Conservation (phyloP, 2,113 vertebrate genomes). For the Caranx ignobilis region DNA sequence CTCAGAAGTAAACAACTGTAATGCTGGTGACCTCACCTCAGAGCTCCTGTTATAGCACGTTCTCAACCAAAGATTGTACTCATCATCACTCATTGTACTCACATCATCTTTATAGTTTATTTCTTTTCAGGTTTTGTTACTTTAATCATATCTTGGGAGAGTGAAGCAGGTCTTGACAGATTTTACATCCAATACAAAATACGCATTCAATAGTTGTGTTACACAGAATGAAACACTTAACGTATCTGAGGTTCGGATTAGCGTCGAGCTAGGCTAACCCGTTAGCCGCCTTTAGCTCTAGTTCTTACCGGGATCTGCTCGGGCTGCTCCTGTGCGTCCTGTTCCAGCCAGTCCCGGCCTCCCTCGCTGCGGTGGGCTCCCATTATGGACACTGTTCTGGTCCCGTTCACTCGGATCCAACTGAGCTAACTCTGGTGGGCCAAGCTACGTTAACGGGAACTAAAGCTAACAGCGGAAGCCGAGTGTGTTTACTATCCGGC, state of each 20-base stretch:
- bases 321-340: slow-evolving; percentile 72
- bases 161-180: too few species aligned
- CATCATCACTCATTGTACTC: too few species aligned
- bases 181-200: too few species aligned
- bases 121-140: too few species aligned
- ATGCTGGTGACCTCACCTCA: too few species aligned
- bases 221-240: not conserved
- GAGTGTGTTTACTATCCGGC: not conserved
- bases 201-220: too few species aligned
- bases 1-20: too few species aligned
- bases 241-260: not conserved
- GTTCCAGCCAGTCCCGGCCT: slow-evolving; percentile 79
- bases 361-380: slow-evolving; percentile 83
- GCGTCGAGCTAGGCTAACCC: not conserved
- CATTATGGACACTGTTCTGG: slow-evolving; percentile 57
- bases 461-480: not conserved
- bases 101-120: too few species aligned
- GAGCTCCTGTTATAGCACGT: too few species aligned
- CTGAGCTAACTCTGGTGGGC: not conserved
- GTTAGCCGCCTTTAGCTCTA: not conserved
- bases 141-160: too few species aligned
- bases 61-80: too few species aligned
- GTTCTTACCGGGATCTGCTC: slow-evolving; percentile 69
- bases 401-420: not conserved
- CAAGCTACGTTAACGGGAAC: slow-evolving; percentile 4